A percentile compares a stretch with the other conserved stretches of the same genome.
phyloP scores from a whole-genome alignment of 2,113 vertebrate species.

The Chinchilla lanigera region DNA sequence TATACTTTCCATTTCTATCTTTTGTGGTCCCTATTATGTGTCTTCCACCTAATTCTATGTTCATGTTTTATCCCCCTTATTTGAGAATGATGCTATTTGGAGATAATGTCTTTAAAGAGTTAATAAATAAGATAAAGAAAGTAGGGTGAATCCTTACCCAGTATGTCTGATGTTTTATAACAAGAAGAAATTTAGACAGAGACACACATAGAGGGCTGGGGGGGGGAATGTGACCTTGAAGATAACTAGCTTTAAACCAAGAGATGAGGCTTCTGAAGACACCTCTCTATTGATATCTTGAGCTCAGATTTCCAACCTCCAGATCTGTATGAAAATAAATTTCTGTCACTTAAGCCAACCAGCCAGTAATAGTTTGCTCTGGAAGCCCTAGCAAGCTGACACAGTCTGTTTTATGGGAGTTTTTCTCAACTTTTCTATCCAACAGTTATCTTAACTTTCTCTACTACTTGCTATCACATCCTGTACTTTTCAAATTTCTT shows the following conservation, averaged over 20 bases:
- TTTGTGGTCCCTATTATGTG: background rate
- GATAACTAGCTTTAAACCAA: background rate
- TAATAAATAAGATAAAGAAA: background rate
- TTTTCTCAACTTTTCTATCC: background rate
- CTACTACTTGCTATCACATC: background rate
- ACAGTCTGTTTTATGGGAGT: background rate
- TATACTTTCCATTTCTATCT: background rate
- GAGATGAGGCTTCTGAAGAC: background rate
- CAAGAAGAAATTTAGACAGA: background rate
- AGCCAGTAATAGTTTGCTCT: background rate
- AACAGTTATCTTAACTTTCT: background rate
- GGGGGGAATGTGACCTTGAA: background rate
- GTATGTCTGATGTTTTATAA: background rate
- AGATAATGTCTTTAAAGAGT: background rate
- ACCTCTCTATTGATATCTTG: background rate
- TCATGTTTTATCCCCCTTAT: background rate
- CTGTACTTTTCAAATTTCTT: background rate
- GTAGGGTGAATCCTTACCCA: background rate
- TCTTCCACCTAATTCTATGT: background rate
- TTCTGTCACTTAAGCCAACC: background rate
- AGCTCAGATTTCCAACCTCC: background rate
- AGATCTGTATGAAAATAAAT: background rate
- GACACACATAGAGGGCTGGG: background rate
- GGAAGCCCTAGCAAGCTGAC: background rate
- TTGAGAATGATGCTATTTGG: background rate